Conservation (phyloP, 2,797 vertebrate species). For the Sphaeramia orbicularis region DNA sequence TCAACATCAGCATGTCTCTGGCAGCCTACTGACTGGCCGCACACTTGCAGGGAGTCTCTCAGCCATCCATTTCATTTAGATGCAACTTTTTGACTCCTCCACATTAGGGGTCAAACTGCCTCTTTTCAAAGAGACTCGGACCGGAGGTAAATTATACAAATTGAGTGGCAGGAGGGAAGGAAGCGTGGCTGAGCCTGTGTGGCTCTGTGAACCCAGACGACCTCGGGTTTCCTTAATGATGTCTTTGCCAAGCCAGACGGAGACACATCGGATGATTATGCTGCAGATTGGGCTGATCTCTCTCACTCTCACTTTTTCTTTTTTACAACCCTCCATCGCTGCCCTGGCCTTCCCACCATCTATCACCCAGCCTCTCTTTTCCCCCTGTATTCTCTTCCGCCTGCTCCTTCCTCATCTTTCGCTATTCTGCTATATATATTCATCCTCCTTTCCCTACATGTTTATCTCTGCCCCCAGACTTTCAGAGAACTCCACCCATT, state of each 20-base stretch:
- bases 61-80: slow-evolving; percentile 68
- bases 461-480: slow-evolving; percentile 49
- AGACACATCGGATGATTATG: slow-evolving; percentile 72
- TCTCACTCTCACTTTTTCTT: slow-evolving; percentile 44
- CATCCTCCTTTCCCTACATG: slow-evolving; percentile 37
- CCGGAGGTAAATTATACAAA: slow-evolving; percentile 77
- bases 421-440: slow-evolving; percentile 27
- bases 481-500: slow-evolving; percentile 53
- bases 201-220: slow-evolving; percentile 67
- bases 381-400: slow-evolving; percentile 19
- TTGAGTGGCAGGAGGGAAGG: slow-evolving; percentile 74
- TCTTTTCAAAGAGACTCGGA: slow-evolving; percentile 54
- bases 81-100: slow-evolving; percentile 67
- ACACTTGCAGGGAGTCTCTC: slow-evolving; percentile 53
- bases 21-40: slow-evolving; percentile 61
- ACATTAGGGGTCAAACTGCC: slow-evolving; percentile 63
- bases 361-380: slow-evolving; percentile 49
- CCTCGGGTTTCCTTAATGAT: slow-evolving; percentile 80
- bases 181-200: slow-evolving; percentile 44
- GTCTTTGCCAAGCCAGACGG: slow-evolving; percentile 71
- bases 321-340: slow-evolving; percentile 14
- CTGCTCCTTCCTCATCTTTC: slow-evolving; percentile 34
- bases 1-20: slow-evolving; percentile 66
- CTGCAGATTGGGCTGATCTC: slow-evolving; percentile 57
- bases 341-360: slow-evolving; percentile 35